Evolutionary conservation across 2,113 vertebrate species (phyloP).

Genomic region (Acrocephalus kingi): DNA sequence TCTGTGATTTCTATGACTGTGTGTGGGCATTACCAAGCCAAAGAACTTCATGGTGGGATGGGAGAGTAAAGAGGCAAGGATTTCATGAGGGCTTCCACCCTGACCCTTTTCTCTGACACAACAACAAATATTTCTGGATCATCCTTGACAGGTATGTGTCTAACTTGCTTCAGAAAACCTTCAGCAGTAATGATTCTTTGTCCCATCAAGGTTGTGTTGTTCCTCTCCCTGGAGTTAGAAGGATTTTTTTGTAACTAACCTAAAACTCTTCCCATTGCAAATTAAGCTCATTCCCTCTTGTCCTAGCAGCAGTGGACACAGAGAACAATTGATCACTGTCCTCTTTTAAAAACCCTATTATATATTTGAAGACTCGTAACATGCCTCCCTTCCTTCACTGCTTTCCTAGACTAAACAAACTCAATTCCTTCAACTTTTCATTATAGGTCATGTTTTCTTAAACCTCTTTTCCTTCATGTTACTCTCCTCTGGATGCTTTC

Average conservation of each 20-base stretch:
- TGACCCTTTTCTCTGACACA: neutral
- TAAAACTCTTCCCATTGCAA: neutral
- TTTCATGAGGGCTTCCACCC: neutral
- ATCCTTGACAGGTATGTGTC: neutral
- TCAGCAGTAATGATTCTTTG: neutral
- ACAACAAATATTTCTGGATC: neutral
- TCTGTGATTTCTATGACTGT: neutral
- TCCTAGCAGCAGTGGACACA: neutral
- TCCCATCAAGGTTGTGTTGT: neutral
- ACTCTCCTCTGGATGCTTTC: slow-evolving; percentile 38
- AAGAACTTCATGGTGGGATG: neutral
- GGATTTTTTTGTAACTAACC: neutral
- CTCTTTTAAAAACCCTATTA: neutral
- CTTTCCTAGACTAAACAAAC: slow-evolving; percentile 62
- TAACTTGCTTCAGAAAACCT: neutral
- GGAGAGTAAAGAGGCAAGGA: neutral
- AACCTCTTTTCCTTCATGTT: slow-evolving; percentile 32
- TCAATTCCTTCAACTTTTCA: slow-evolving; percentile 43
- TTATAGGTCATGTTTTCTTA: slow-evolving; percentile 62
- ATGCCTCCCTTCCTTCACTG: neutral
- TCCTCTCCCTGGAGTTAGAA: neutral
- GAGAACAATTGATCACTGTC: slow-evolving; percentile 18
- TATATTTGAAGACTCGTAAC: slow-evolving; percentile 3
- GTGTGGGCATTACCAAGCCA: neutral
- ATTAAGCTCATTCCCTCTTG: neutral